phyloP scores from a whole-genome alignment of 2,797 vertebrate species.

The Otolemur crassicaudatus region DNA sequence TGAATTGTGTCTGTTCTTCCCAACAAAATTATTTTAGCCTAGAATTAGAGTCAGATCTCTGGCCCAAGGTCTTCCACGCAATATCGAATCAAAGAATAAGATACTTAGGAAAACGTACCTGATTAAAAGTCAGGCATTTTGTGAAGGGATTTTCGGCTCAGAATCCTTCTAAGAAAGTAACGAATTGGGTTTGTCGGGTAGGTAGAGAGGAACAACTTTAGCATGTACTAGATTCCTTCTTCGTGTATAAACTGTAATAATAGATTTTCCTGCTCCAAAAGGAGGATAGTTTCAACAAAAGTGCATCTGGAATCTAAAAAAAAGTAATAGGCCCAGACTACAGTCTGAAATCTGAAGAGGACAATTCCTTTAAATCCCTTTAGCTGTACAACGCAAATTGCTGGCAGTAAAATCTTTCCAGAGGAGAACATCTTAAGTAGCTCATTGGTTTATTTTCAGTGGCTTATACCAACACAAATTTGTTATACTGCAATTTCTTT shows the following conservation, averaged over 20 bases:
- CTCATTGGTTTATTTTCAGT: not conserved
- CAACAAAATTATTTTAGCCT: not conserved
- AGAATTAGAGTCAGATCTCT: not conserved
- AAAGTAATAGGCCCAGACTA: not conserved
- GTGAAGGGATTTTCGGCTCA: not conserved
- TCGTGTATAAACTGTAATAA: not conserved
- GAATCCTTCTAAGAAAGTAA: not conserved
- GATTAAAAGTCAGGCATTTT: not conserved
- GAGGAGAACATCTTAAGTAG: not conserved
- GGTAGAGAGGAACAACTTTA: constrained; percentile 1
- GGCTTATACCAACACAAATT: not conserved
- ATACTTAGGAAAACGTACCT: not conserved
- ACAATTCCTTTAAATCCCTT: not conserved
- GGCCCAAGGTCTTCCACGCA: not conserved
- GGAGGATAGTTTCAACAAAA: not conserved
- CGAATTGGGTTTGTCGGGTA: not conserved
- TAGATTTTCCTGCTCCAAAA: not conserved
- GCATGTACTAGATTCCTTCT: not conserved
- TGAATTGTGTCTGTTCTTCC: not conserved
- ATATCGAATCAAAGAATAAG: not conserved
- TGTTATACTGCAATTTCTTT: not conserved
- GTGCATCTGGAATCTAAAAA: not conserved
- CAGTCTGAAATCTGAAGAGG: not conserved
- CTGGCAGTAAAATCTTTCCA: not conserved
- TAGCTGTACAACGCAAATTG: not conserved